These are phyloP conservation scores for Otocyon megalotis DNA, from an alignment of 2,113 vertebrate genomes.

Conservation along the genomic window DNA sequence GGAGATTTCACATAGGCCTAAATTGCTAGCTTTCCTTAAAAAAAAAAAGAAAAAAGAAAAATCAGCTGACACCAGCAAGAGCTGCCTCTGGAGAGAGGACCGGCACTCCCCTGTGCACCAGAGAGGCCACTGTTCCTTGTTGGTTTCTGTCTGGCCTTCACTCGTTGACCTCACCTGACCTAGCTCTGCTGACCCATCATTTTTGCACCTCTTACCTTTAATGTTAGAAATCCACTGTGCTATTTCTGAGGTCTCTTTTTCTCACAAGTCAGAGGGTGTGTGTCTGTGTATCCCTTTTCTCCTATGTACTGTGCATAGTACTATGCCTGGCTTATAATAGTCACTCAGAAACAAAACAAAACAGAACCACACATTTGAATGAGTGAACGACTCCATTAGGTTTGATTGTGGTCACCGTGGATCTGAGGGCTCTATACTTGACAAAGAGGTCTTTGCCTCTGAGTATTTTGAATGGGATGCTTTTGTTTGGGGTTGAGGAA, in stretches of 20 bases:
- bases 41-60: neutral
- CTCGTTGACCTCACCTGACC: neutral
- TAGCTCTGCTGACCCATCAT: neutral
- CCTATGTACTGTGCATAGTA: too few relatives aligned
- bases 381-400: neutral
- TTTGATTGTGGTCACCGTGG: neutral
- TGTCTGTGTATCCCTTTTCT: neutral
- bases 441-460: neutral
- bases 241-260: neutral
- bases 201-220: neutral
- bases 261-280: neutral
- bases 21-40: neutral
- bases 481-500: slow-evolving; percentile 23
- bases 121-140: neutral
- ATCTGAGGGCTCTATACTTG: neutral
- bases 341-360: neutral
- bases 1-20: neutral
- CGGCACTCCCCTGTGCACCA: neutral
- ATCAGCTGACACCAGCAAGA: neutral
- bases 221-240: neutral
- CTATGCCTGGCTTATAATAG: neutral
- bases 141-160: neutral
- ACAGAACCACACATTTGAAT: too few relatives aligned
- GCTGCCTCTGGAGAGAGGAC: neutral
- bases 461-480: neutral